phyloP scores from a whole-genome alignment of 2,888 invertebrate genomes.

The Apamea crenata region DNA sequence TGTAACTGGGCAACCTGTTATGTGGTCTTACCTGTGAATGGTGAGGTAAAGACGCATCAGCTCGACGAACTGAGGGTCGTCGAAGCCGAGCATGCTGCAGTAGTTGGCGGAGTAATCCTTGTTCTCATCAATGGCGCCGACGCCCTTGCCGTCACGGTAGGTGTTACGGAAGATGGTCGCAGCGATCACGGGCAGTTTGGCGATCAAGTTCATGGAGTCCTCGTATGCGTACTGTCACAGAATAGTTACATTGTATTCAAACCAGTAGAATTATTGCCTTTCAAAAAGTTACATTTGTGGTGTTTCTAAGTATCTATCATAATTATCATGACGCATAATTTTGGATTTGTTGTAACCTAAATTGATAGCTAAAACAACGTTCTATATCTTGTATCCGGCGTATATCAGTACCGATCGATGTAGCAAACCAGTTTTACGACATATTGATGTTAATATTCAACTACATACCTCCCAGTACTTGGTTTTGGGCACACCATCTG shows the following conservation, averaged over 20 bases:
- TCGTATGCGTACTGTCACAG: slow-evolving; percentile 93
- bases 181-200: slow-evolving; percentile 98
- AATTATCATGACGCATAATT: slow-evolving; percentile 5
- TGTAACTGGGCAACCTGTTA: neutral
- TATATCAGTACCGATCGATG: slow-evolving; percentile 9
- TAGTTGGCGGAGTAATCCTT: slow-evolving; percentile 99
- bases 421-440: neutral
- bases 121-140: slow-evolving; percentile 96
- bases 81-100: slow-evolving; percentile 97
- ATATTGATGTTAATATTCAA: neutral
- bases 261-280: neutral
- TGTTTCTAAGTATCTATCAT: slow-evolving; percentile 9
- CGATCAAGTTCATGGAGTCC: slow-evolving; percentile 98
- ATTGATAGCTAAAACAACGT: slow-evolving; percentile 31
- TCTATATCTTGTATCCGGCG: slow-evolving; percentile 22
- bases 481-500: slow-evolving; percentile 96
- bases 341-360: slow-evolving; percentile 25
- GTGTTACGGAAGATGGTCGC: slow-evolving; percentile 98
- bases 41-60: slow-evolving; percentile 98
- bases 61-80: slow-evolving; percentile 95
- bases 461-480: slow-evolving; percentile 95
- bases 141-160: slow-evolving; percentile 95
- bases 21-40: slow-evolving; percentile 92
- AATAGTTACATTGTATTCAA: slow-evolving; percentile 34
- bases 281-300: neutral